Conservation (phyloP, 2,888 invertebrate genomes). For the Lobophora halterata region DNA sequence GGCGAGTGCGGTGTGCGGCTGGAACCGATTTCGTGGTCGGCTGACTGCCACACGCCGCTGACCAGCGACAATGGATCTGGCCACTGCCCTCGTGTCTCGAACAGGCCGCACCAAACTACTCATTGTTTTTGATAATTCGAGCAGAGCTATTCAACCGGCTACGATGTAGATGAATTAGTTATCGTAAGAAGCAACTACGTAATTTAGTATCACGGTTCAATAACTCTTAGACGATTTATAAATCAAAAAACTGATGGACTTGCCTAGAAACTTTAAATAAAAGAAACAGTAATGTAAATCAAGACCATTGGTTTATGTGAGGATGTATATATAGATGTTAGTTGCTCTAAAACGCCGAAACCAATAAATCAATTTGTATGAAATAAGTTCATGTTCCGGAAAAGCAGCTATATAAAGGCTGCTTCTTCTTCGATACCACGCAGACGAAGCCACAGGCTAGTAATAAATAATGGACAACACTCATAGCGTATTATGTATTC, state of each 20-base stretch:
- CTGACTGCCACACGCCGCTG: conserved; percentile 71
- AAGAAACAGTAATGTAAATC: no score
- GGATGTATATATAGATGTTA: no score
- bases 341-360: no score
- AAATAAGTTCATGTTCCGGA: no score
- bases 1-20: conserved; percentile 43
- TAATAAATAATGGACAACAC: conserved; percentile 61
- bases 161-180: conserved; percentile 14
- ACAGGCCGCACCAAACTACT: conserved; percentile 45
- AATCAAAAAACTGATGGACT: no score
- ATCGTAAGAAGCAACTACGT: no score
- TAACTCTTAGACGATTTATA: no score
- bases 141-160: conserved; percentile 41
- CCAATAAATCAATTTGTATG: no score
- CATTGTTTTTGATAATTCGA: conserved; percentile 67
- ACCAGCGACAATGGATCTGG: conserved; percentile 64
- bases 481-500: conserved; percentile 57
- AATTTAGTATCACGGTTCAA: no score
- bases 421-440: background rate
- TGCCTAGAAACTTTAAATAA: no score
- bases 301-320: no score
- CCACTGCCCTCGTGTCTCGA: conserved; percentile 59
- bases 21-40: conserved; percentile 75
- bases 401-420: no score
- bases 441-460: background rate